Conservation (phyloP, 2,113 vertebrate species). For the Phylloscopus trochilus region DNA sequence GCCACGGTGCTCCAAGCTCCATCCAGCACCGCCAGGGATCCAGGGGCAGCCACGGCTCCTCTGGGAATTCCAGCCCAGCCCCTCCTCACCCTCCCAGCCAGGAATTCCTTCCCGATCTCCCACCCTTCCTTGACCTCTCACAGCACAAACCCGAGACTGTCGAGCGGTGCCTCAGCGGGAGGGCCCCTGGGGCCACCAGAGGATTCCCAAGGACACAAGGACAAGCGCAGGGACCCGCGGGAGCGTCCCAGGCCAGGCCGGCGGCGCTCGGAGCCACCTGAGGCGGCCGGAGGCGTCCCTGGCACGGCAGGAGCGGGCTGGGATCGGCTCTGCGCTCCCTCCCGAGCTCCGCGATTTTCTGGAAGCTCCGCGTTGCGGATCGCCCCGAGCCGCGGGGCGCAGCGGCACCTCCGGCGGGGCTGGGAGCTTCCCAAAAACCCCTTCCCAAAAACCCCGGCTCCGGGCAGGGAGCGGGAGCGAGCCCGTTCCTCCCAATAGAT, state of each 20-base stretch:
- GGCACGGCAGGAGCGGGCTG: accelerated
- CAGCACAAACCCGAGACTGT: too few relatives aligned
- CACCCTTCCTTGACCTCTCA: accelerated
- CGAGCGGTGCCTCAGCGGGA: not conserved
- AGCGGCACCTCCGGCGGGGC: too few relatives aligned
- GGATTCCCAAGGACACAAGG: not conserved
- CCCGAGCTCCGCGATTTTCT: not conserved
- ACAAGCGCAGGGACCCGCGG: not conserved
- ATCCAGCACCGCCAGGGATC: accelerated
- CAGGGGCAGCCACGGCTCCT: not conserved
- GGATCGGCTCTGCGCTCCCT: not conserved
- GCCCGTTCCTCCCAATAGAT: slow-evolving; percentile 35
- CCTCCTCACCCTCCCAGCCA: accelerated
- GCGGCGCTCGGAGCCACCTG: not conserved
- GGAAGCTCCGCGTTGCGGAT: not conserved
- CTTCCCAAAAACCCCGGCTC: accelerated
- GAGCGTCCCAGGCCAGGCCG: accelerated
- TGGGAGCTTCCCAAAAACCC: not conserved
- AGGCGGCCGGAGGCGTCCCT: accelerated
- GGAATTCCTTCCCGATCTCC: not conserved
- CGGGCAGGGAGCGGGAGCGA: not conserved
- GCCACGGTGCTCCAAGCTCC: too few relatives aligned
- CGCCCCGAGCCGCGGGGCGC: not conserved
- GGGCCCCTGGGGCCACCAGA: not conserved
- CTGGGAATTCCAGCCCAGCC: not conserved